Base-by-base conservation (phyloP, 1,140 invertebrate genomes). In the Harpegnathos saltator region DNA sequence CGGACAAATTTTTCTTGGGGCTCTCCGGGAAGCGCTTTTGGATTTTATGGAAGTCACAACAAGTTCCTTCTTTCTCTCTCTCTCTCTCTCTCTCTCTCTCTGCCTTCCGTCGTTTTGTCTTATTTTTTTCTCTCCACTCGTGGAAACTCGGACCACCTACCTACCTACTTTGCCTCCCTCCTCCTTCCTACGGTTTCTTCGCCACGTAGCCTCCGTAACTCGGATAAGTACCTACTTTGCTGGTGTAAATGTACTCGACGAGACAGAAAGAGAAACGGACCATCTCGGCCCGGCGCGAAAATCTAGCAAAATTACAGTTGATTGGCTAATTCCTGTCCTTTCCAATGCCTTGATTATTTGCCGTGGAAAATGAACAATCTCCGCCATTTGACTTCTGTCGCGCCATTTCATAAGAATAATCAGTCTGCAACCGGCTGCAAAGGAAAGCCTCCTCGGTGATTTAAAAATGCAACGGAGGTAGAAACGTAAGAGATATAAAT, bases 41-140 rank as follows among this genome's bases (percentile, higher is more conserved):
- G 85, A 90, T 90, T 92, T 90, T 88, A 86, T 89, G 66, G 80
- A 89, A 93, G 78, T 90, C 88, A 90, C 92, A 92, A 90, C 91
- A 92, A 92, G 89, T 91, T 91, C 22, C 85, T 59, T 80, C 69
- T 82, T 80, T 87, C 77, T 74, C 26, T 50, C 52, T 59, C 59
- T 48, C 15, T 65, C n/a, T n/a, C n/a, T 80, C 69, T 82, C 75
- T 87, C 77, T 74, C 26, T 50, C 52, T 59, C 59, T 48, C 15
- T 65, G 14, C 56, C 48, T 71, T 69, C n/a, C 14, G 38, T 56
- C 61, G 24, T 38, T 54, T 72, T 78, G 82, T 26, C 50, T 50
- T 56, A 44, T 65, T 52, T 65, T 48, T 69, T 38, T 44, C 50
- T 22, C 48, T 3, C 24, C 33, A 7, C 24, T 58, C 33, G 38